Conservation (phyloP, 2,797 vertebrate species). For the Acanthurus lineatus region DNA sequence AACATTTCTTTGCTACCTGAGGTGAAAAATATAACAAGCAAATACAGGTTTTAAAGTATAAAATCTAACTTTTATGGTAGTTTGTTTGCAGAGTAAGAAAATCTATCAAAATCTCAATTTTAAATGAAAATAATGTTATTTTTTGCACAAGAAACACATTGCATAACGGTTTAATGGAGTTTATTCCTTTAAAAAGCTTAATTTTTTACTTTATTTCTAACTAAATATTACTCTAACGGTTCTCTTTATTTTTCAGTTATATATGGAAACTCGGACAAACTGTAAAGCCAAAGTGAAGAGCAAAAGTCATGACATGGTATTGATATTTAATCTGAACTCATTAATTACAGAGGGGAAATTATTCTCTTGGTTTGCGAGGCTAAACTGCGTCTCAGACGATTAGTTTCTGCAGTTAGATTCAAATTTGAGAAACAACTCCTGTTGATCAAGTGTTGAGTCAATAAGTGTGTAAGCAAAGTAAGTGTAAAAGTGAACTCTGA, state of each 20-base stretch:
- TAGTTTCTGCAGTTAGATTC: background rate
- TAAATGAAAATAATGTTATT: background rate
- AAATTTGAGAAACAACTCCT: background rate
- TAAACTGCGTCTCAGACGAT: background rate
- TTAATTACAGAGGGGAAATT: background rate
- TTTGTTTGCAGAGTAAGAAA: background rate
- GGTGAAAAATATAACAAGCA: conserved; percentile 14
- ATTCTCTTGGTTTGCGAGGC: background rate
- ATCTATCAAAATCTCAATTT: background rate
- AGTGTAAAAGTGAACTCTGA: background rate
- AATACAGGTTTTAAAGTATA: background rate
- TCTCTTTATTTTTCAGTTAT: no score
- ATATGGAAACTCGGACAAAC: background rate
- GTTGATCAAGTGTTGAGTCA: background rate
- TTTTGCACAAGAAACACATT: background rate
- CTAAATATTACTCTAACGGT: background rate
- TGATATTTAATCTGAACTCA: background rate
- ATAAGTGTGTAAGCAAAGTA: no score
- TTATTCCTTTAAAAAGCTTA: background rate
- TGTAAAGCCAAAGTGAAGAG: background rate
- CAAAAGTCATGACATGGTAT: background rate
- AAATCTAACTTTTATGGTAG: background rate
- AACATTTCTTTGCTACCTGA: background rate
- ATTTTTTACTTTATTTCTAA: background rate
- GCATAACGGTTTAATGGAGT: background rate